Evolutionary conservation across 2,888 invertebrate genomes (phyloP), one percentile per base, ranked within the genome.

Genomic region (Callimorpha dominula): DNA sequence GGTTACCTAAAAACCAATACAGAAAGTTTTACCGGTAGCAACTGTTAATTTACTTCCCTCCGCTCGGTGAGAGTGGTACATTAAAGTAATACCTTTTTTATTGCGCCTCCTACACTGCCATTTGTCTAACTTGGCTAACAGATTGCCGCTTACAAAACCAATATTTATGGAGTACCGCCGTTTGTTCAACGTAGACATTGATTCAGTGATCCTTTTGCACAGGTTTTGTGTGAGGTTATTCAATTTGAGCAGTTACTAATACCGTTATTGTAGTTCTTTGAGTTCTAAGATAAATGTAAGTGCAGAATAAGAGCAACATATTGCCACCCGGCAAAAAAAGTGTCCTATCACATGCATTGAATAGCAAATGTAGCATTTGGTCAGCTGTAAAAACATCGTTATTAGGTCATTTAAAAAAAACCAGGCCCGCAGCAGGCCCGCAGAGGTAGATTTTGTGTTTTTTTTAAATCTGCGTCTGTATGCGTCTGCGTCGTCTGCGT

Each of bases 81-180:
- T 78, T 74, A 78, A 73, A 57, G 76, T 82, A 83, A 82, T 82
- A 78, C 71, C 71, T 75, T 76, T 82, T 85, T 85, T 85, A 85
- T 85, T 81, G 85, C 80, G 77, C 49, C 54, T 62, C 71, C 67
- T 76, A 74, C 72, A 57, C 65, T 15, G 71, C 79, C 83, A 85
- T 84, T 85, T 78, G 75, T 85, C 79, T 81, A 67, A 76, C 68
- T 69, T 74, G 72, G 67, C 79, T 81, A 83, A 83, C 84, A 79
- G 78, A 85, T 85, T 79, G 76, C 78, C 64, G 75, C 77, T 78
- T 66, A 71, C 82, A 75, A 60, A 82, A 85, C 85, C 79, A 75
- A 83, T 85, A 80, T 85, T 83, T 85, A 85, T 85, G 75, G 75
- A 73, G 68, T 60, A 71, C 65, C 4, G 43, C 17, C 40, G 60